Conservation (phyloP, 2,888 invertebrate genomes). For the Oscheius sp. region DNA sequence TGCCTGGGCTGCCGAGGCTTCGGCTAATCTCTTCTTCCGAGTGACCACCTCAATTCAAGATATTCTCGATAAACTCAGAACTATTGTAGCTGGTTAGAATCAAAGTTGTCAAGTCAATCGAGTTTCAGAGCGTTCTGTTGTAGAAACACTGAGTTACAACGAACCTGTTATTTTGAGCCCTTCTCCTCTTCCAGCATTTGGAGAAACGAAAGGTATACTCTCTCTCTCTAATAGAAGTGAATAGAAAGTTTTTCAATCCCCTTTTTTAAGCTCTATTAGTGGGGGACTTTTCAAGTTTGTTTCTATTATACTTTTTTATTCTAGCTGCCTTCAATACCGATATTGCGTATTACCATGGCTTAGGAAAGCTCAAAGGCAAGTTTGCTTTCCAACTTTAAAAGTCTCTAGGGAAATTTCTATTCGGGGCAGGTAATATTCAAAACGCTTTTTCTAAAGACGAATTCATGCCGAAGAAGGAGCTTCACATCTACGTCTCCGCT, state of each 20-base stretch:
- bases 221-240: too few relatives aligned
- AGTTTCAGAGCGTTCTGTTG: constrained; percentile 31
- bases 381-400: neutral
- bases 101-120: neutral
- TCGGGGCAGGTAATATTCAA: constrained; percentile 65
- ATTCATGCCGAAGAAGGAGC: constrained; percentile 55
- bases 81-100: constrained; percentile 40
- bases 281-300: too few relatives aligned
- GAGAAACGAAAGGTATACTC: too few relatives aligned
- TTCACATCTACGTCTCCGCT: constrained; percentile 36
- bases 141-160: constrained; percentile 42
- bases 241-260: too few relatives aligned
- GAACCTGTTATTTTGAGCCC: constrained; percentile 48
- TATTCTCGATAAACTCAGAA: constrained; percentile 31
- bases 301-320: too few relatives aligned
- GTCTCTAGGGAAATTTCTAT: constrained; percentile 50
- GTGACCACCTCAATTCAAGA: constrained; percentile 51
- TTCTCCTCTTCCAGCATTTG: constrained; percentile 38
- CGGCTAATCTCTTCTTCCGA: constrained; percentile 57
- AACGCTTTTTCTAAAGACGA: constrained; percentile 64
- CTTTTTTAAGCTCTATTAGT: too few relatives aligned
- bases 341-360: constrained; percentile 56
- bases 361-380: constrained; percentile 54
- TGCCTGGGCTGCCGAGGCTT: constrained; percentile 61
- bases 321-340: constrained; percentile 65